A percentile compares a stretch with the other conserved stretches of the same genome.
phyloP scores from a whole-genome alignment of 2,113 vertebrate species.

The Nymphicus hollandicus region DNA sequence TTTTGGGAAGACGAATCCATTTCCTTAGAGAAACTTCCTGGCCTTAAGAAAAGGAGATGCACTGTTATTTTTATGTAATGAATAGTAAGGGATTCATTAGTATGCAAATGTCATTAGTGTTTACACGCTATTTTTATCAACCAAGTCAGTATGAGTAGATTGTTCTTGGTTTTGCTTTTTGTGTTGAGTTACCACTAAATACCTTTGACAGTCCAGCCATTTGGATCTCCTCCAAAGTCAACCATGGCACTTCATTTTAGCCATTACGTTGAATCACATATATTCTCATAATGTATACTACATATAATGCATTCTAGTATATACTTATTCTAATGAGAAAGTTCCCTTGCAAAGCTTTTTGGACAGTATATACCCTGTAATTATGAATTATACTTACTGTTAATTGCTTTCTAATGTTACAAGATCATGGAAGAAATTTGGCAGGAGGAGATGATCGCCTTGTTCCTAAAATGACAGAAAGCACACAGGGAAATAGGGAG shows the following conservation, averaged over 20 bases:
- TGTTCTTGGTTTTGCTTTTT: neutral
- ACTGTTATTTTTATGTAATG: neutral
- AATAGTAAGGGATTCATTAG: neutral
- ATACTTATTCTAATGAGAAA: neutral
- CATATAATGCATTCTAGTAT: neutral
- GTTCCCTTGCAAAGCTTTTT: neutral
- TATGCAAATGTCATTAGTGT: neutral
- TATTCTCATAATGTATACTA: neutral
- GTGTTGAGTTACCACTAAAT: neutral
- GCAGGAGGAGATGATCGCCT: neutral
- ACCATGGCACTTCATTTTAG: neutral
- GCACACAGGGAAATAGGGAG: neutral
- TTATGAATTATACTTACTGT: neutral
- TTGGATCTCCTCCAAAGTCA: neutral
- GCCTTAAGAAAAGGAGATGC: neutral
- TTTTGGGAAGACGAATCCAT: constrained; percentile 86
- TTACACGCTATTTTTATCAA: neutral
- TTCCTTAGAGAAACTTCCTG: constrained; percentile 54
- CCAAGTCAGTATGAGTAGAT: neutral
- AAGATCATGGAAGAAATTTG: neutral
- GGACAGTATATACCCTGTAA: neutral
- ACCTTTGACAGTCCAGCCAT: neutral
- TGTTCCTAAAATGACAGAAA: neutral
- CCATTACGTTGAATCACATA: neutral
- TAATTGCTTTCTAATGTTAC: neutral